phyloP scores from a whole-genome alignment of 2,113 vertebrate genomes.

The Syngnathus floridae region DNA sequence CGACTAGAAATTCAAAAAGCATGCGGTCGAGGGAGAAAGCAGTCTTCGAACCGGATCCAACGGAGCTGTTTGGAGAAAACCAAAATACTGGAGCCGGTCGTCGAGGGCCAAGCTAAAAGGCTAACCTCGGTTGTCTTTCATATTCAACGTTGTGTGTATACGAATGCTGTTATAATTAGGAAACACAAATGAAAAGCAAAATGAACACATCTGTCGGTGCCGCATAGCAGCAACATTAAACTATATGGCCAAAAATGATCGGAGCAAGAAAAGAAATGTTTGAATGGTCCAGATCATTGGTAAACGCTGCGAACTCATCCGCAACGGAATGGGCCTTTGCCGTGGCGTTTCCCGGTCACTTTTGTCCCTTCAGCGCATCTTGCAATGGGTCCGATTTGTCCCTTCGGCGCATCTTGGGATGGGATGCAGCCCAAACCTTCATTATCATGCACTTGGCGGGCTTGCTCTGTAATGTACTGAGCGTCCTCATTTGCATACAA shows the following conservation, averaged over 20 bases:
- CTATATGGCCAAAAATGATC: too few species aligned
- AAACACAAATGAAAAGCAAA: too few species aligned
- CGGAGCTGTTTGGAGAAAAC: background rate
- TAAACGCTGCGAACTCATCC: background rate
- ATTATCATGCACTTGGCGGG: slow-evolving; percentile 55
- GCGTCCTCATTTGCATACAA: slow-evolving; percentile 60
- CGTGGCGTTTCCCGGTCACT: slow-evolving; percentile 6
- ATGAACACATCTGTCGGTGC: too few species aligned
- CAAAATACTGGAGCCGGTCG: background rate
- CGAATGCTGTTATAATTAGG: too few species aligned
- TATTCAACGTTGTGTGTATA: background rate
- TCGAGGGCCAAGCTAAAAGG: background rate
- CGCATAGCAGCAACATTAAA: too few species aligned
- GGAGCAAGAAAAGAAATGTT: background rate
- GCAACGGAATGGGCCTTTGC: background rate
- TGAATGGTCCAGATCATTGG: background rate
- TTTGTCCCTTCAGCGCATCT: slow-evolving; percentile 24
- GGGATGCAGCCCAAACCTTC: slow-evolving; percentile 40
- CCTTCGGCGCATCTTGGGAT: slow-evolving; percentile 26
- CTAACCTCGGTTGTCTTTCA: background rate
- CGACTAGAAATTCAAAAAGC: background rate
- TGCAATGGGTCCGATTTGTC: slow-evolving; percentile 16
- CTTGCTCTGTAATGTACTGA: slow-evolving; percentile 41
- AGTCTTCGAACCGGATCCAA: background rate
- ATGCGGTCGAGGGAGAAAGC: background rate